These are phyloP conservation scores for Macrophya alboannulata DNA, from an alignment of 2,888 invertebrate species.

Conservation along the genomic window DNA sequence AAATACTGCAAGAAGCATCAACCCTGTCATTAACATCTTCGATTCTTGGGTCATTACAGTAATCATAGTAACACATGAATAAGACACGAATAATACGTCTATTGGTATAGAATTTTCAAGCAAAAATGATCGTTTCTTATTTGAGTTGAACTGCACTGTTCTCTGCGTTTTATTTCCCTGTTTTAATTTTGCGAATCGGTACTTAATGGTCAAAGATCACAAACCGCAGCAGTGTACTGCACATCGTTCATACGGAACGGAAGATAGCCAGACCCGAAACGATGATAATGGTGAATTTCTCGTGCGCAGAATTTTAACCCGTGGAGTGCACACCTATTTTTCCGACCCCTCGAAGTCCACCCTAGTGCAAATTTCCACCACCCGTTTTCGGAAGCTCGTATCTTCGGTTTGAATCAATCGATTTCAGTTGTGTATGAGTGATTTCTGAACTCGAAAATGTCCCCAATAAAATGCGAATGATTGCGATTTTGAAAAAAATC, in stretches of 20 bases:
- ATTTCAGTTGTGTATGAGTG: too few relatives aligned
- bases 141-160: not conserved
- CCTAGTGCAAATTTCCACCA: too few relatives aligned
- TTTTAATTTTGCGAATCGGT: not conserved
- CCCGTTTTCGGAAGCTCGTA: too few relatives aligned
- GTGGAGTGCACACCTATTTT: too few relatives aligned
- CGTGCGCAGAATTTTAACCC: not conserved
- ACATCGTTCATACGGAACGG: too few relatives aligned
- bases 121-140: not conserved
- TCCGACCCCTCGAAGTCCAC: too few relatives aligned
- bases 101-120: not conserved
- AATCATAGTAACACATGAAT: not conserved
- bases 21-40: not conserved
- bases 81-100: not conserved
- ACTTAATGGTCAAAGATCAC: not conserved
- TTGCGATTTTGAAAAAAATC: too few relatives aligned
- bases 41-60: not conserved
- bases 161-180: not conserved
- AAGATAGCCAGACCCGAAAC: not conserved
- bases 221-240: not conserved
- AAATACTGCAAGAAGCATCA: not conserved
- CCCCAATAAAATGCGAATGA: too few relatives aligned
- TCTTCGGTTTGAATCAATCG: too few relatives aligned
- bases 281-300: not conserved
- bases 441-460: too few relatives aligned